Conservation (phyloP, 2,888 invertebrate genomes). For the Anaspis maculata region DNA sequence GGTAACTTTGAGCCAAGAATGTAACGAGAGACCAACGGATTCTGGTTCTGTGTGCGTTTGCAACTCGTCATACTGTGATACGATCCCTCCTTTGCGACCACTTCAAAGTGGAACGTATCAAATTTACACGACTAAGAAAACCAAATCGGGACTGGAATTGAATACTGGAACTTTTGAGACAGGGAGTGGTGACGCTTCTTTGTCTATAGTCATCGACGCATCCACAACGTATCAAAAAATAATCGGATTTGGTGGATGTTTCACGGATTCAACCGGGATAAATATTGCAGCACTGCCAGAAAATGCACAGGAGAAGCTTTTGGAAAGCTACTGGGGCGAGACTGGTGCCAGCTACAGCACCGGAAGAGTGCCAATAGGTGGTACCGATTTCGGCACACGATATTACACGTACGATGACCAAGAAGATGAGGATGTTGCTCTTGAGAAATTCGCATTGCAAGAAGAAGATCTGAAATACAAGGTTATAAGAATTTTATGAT, state of each 20-base stretch:
- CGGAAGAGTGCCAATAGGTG: conserved; percentile 74
- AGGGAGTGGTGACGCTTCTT: background rate
- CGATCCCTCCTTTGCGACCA: conserved; percentile 45
- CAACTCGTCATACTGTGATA: conserved; percentile 62
- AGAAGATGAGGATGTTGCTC: conserved; percentile 44
- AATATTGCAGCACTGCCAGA: conserved; percentile 59
- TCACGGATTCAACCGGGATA: conserved; percentile 59
- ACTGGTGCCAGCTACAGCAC: conserved; percentile 51
- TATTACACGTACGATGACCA: conserved; percentile 70
- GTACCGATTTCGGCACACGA: conserved; percentile 75
- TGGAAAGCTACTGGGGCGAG: conserved; percentile 53
- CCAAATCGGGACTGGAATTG: conserved; percentile 21
- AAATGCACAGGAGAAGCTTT: conserved; percentile 44
- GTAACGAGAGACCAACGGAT: no score
- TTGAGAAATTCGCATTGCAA: conserved; percentile 56
- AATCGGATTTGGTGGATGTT: conserved; percentile 80
- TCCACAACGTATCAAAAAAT: conserved; percentile 53
- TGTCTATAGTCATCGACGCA: conserved; percentile 15
- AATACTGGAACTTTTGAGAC: conserved; percentile 4
- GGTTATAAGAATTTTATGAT: no score
- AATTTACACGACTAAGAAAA: background rate
- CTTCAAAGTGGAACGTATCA: conserved; percentile 26
- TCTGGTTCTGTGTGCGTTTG: conserved; percentile 58
- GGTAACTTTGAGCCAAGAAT: no score
- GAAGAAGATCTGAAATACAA: conserved; percentile 58